phyloP scores from a whole-genome alignment of 2,888 invertebrate genomes.

The Sialis lutaria region DNA sequence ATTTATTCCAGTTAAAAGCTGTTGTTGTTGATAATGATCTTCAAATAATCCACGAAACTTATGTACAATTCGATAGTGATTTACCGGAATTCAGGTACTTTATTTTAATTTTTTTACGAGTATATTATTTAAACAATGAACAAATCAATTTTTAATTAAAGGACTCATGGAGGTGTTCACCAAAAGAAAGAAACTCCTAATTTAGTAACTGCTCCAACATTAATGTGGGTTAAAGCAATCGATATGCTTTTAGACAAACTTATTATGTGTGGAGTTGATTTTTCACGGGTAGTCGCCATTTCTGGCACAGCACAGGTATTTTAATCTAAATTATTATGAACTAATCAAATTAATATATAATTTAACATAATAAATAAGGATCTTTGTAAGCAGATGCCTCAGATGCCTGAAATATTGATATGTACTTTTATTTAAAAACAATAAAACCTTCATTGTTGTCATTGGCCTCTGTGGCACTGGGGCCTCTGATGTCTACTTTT shows the following conservation, averaged over 20 bases:
- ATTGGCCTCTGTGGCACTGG: too few species aligned
- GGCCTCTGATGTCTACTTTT: too few species aligned
- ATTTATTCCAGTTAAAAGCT: conserved; percentile 60
- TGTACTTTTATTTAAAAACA: background rate
- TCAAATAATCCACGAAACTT: conserved; percentile 55
- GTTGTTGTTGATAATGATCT: conserved; percentile 60
- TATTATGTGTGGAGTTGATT: conserved; percentile 64
- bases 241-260: conserved; percentile 80
- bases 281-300: conserved; percentile 63
- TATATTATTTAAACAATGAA: background rate
- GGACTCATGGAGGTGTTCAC: conserved; percentile 44
- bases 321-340: background rate
- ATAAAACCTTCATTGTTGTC: background rate
- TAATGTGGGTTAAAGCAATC: conserved; percentile 92
- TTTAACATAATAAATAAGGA: too few species aligned
- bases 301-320: conserved; percentile 84
- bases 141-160: conserved; percentile 14
- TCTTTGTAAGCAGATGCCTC: too few species aligned
- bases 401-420: too few species aligned
- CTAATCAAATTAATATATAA: too few species aligned
- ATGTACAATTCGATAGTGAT: conserved; percentile 81
- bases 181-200: conserved; percentile 30
- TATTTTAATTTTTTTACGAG: background rate
- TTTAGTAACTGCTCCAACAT: conserved; percentile 60
- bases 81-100: conserved; percentile 78